A percentile compares a stretch with the other conserved stretches of the same genome.
Evolutionary conservation across 2,113 vertebrate species (phyloP).

Genomic region (Otis tarda): DNA sequence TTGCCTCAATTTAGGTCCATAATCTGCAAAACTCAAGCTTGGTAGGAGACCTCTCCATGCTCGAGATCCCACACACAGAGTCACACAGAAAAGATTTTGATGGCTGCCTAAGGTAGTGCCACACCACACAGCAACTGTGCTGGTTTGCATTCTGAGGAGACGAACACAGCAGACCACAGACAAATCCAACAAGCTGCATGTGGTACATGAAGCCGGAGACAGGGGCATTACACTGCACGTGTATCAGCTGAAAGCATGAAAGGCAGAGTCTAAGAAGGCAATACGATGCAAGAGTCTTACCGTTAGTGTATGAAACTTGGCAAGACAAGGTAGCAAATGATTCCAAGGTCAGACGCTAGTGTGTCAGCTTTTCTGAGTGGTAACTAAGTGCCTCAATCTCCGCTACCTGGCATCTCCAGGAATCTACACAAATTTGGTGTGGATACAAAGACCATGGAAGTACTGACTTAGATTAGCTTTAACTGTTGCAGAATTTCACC

Average conservation of each 20-base stretch:
- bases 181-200: not conserved
- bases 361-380: not conserved
- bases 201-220: not conserved
- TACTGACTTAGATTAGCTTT: not conserved
- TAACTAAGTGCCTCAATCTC: not conserved
- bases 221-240: too few relatives aligned
- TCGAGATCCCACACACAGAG: not conserved
- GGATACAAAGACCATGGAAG: not conserved
- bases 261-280: not conserved
- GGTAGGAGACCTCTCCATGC: not conserved
- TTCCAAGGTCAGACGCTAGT: not conserved
- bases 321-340: not conserved
- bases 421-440: not conserved
- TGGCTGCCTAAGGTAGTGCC: not conserved
- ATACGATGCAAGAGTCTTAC: not conserved
- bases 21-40: not conserved
- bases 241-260: not conserved
- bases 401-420: not conserved
- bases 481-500: not conserved
- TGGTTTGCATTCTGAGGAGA: not conserved
- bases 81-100: not conserved
- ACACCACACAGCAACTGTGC: too few relatives aligned
- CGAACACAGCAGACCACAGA: not conserved
- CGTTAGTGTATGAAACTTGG: not conserved
- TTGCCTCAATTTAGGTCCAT: not conserved